Evolutionary conservation across 2,888 invertebrate genomes (phyloP).

Genomic region (Troides oblongomaculatus): DNA sequence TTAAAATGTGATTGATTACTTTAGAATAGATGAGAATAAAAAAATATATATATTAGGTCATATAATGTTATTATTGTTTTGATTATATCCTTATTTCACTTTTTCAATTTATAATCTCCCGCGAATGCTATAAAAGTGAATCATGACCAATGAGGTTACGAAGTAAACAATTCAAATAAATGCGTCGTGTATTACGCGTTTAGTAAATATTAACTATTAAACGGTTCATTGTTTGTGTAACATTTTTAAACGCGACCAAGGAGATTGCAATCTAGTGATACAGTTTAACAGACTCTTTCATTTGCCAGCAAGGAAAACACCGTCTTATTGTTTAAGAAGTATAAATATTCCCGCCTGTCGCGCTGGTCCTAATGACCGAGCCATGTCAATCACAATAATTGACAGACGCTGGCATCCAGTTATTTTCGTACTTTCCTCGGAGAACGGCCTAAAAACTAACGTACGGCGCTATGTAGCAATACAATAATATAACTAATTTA

Average conservation of each 20-base stretch:
- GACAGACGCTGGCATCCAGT: constrained; percentile 60
- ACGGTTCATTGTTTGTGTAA: no score
- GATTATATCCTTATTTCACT: no score
- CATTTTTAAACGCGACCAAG: not conserved
- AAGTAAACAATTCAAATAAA: no score
- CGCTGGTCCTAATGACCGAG: constrained; percentile 63
- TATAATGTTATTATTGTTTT: no score
- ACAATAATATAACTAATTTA: constrained; percentile 38
- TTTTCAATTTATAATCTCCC: no score
- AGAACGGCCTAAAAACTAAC: constrained; percentile 35
- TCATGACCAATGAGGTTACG: no score
- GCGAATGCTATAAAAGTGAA: no score
- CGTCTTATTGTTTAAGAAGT: constrained; percentile 26
- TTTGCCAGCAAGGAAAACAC: not conserved
- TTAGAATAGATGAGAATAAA: no score
- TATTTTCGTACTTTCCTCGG: constrained; percentile 47
- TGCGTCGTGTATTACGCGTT: no score
- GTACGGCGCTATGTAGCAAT: constrained; percentile 31
- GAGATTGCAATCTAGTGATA: not conserved
- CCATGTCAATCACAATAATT: constrained; percentile 77
- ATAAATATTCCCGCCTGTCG: constrained; percentile 38
- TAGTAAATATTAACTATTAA: no score
- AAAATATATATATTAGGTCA: no score
- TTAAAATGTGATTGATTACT: no score
- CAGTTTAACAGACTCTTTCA: constrained; percentile 2